Evolutionary conservation across 1,140 invertebrate genomes (phyloP), one percentile per base, ranked within the genome.

Genomic region (Nautilus pompilius): DNA sequence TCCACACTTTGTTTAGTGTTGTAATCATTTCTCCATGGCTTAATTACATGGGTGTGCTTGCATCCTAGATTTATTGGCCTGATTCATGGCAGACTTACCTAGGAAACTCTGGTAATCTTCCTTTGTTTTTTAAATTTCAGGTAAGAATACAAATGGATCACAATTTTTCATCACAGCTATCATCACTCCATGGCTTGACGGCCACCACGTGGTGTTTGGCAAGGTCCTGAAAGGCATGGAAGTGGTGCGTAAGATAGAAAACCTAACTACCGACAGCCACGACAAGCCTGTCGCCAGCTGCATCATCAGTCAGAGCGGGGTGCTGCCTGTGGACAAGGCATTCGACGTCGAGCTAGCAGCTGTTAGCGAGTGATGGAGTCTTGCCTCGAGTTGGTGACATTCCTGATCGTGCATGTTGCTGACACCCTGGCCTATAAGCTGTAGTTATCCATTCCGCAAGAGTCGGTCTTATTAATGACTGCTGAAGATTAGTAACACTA

Each of bases 161-260:
- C 81, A 83, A 63, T 83, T 82, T 66, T 81, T 79, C 67, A 78
- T 83, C 89, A 92, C 91, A 0, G 95, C 97, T 90, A 93, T 92
- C 55, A 95, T 95, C 81, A 91, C 93, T 76, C 54, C 67, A 24
- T 99, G 96, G 96, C 85, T 98, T 33, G 94, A 98, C 85, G 92
- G 92, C 24, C 87, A 91, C 62, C 94, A 99, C 78, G 93, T 93
- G 3, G 90, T 96, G 6, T 95, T 99, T 83, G 96, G 96, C 73
- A 97, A 93, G 84, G 91, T 94, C 55, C 36, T 79, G 20, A 65
- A 69, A 46, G 71, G 71, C 83, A 95, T 96, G 91, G 59, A 73
- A 32, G 68, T 78, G 30, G 72, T 79, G 1, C 63, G 65, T n/a
- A 65, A 71, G 51, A 75, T 82, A 49, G 78, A 77, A 32, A 49